Conservation (phyloP, 1,140 invertebrate species). For the Lepidurus arcticus region DNA sequence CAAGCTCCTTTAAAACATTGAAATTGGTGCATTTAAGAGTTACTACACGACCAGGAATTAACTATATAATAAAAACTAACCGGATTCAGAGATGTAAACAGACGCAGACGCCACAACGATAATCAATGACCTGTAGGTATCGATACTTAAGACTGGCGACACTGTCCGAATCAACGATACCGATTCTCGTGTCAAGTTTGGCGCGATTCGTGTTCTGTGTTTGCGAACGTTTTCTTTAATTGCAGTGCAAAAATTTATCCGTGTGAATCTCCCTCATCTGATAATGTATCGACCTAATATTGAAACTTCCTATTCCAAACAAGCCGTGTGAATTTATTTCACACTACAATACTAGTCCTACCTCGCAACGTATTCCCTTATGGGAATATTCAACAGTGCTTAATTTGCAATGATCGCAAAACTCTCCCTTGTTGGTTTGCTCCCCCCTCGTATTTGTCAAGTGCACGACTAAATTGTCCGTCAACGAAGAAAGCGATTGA, state of each 20-base stretch:
- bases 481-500: neutral
- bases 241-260: too few species aligned
- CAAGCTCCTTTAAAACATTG: too few species aligned
- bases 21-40: neutral
- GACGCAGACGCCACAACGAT: conserved; percentile 2
- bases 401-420: too few species aligned
- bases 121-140: neutral
- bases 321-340: neutral
- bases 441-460: too few species aligned
- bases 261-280: too few species aligned
- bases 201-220: neutral
- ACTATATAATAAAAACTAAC: neutral
- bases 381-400: too few species aligned
- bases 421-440: too few species aligned
- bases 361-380: too few species aligned
- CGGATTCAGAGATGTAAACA: conserved; percentile 6
- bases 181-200: neutral
- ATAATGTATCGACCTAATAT: neutral
- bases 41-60: neutral
- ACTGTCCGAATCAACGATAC: neutral
- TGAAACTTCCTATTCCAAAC: neutral
- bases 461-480: too few species aligned
- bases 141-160: neutral
- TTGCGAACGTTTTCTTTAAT: neutral
- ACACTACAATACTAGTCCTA: neutral